Conservation (phyloP, 2,113 vertebrate species). For the Oreocharis arfaki region DNA sequence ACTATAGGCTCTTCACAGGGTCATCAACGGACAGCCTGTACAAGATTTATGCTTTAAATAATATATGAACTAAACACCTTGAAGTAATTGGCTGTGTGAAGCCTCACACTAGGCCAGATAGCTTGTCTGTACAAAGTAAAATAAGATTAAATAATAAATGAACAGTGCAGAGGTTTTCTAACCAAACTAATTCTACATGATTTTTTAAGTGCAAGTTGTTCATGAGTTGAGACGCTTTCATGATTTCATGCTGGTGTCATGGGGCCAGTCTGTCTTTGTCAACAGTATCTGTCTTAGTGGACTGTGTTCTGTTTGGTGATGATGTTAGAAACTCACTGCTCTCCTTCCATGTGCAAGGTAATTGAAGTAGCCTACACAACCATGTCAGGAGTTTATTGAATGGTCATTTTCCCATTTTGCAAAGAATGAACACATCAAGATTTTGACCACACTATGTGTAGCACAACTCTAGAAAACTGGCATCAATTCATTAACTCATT, state of each 20-base stretch:
- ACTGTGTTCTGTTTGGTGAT: background rate
- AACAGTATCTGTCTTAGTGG: conserved; percentile 22
- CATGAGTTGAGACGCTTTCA: conserved; percentile 18
- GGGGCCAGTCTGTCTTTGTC: conserved; percentile 26
- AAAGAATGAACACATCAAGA: background rate
- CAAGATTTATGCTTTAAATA: conserved; percentile 84
- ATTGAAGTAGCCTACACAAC: background rate
- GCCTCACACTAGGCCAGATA: conserved; percentile 76
- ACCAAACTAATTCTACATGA: conserved; percentile 58
- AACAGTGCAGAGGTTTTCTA: conserved; percentile 70
- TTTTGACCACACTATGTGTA: background rate
- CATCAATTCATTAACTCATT: conserved; percentile 23
- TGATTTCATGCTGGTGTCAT: conserved; percentile 21
- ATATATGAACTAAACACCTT: conserved; percentile 89
- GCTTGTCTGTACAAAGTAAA: conserved; percentile 86
- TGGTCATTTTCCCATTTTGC: background rate
- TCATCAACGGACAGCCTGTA: conserved; percentile 82
- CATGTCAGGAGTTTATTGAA: background rate
- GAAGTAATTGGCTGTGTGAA: conserved; percentile 85
- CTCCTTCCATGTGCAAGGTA: background rate
- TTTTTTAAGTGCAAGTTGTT: conserved; percentile 28
- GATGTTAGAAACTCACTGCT: background rate
- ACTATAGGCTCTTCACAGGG: conserved; percentile 75
- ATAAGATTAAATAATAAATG: conserved; percentile 92
- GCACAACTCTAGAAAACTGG: conserved; percentile 12